phyloP scores from a whole-genome alignment of 2,113 vertebrate species.

The Pelusios castaneus region DNA sequence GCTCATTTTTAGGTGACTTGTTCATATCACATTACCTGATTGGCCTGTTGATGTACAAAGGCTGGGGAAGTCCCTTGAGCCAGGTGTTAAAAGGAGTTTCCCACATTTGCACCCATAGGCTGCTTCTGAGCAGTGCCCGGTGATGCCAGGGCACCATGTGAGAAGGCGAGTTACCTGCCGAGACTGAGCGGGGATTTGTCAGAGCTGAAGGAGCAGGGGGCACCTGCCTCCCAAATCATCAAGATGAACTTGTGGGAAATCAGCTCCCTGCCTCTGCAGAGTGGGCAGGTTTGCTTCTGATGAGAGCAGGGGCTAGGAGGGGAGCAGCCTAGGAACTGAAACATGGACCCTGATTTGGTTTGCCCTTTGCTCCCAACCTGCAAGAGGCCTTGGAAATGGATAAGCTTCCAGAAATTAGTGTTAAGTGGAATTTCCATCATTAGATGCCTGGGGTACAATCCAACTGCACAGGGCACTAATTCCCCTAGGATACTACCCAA shows the following conservation, averaged over 20 bases:
- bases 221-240: slow-evolving; percentile 37
- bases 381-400: slow-evolving; percentile 30
- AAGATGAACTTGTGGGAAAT: slow-evolving; percentile 44
- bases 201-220: slow-evolving; percentile 26
- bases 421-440: slow-evolving; percentile 24
- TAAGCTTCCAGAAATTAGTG: slow-evolving; percentile 23
- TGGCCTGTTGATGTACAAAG: neutral
- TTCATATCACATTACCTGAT: neutral
- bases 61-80: neutral
- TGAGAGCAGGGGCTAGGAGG: neutral
- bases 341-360: neutral
- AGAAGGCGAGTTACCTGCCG: slow-evolving; percentile 1
- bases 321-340: neutral
- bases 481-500: neutral
- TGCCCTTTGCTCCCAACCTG: neutral
- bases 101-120: neutral
- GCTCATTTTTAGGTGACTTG: neutral
- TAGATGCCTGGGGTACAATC: neutral
- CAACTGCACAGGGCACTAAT: neutral
- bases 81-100: neutral
- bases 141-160: slow-evolving; percentile 24
- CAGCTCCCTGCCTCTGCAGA: slow-evolving; percentile 44
- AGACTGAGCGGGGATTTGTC: slow-evolving; percentile 40
- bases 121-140: neutral
- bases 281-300: neutral